phyloP scores from a whole-genome alignment of 2,797 vertebrate genomes.

The Pseudochirops cupreus region DNA sequence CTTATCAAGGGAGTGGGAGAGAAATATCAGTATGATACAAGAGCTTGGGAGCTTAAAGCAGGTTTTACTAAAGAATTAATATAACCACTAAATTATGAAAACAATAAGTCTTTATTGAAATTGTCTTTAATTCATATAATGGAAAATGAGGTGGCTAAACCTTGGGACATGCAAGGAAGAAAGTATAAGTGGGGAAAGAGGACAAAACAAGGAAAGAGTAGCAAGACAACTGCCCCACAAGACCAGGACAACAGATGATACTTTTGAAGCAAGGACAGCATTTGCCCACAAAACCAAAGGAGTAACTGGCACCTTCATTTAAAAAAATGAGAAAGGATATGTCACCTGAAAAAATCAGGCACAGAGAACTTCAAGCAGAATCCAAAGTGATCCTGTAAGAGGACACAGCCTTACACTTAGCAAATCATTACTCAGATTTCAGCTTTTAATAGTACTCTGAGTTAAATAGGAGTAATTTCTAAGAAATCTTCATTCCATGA shows the following conservation, averaged over 20 bases:
- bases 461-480: no score
- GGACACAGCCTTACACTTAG: not conserved
- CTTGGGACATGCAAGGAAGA: not conserved
- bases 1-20: not conserved
- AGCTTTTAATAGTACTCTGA: not conserved
- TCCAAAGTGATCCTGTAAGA: not conserved
- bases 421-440: not conserved
- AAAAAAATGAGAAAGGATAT: not conserved
- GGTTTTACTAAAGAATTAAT: not conserved
- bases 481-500: no score
- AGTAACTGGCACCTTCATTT: not conserved
- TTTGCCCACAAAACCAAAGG: not conserved
- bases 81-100: not conserved
- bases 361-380: not conserved
- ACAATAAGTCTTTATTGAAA: not conserved
- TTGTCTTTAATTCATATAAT: not conserved
- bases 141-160: not conserved
- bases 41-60: not conserved
- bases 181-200: not conserved
- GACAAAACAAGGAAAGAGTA: not conserved
- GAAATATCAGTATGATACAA: not conserved
- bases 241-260: not conserved
- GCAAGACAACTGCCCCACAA: not conserved
- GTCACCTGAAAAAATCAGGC: not conserved
- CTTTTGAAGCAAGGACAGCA: not conserved